A percentile compares a stretch with the other conserved stretches of the same genome.
phyloP scores from a whole-genome alignment of 2,888 invertebrate species.

The Folsomia candida region DNA sequence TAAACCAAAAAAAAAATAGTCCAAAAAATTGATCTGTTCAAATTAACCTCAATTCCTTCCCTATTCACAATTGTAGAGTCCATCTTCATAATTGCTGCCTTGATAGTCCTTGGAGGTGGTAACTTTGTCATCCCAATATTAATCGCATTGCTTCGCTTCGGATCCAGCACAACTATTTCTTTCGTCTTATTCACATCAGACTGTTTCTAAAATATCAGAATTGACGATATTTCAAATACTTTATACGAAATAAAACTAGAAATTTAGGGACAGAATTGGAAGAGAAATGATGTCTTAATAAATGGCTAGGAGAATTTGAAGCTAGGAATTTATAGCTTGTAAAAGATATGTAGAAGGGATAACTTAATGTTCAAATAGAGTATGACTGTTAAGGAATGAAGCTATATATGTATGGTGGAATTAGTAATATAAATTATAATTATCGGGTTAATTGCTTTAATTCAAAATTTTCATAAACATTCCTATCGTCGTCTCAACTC shows the following conservation, averaged over 20 bases:
- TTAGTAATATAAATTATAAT: too few species aligned
- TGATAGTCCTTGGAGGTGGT: slow-evolving; percentile 95
- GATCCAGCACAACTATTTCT: slow-evolving; percentile 89
- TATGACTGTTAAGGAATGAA: too few species aligned
- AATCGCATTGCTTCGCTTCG: slow-evolving; percentile 97
- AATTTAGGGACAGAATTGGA: background rate
- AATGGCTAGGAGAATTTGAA: too few species aligned
- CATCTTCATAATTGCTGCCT: slow-evolving; percentile 99
- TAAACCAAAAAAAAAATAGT: background rate
- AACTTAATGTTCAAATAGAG: too few species aligned
- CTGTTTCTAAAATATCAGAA: slow-evolving; percentile 65
- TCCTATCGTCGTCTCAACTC: too few species aligned
- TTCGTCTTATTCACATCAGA: slow-evolving; percentile 81
- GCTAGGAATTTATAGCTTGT: too few species aligned
- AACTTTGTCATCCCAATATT: slow-evolving; percentile 99
- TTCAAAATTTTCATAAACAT: too few species aligned
- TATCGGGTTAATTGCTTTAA: too few species aligned
- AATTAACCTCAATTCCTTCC: slow-evolving; percentile 83
- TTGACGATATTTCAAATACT: background rate
- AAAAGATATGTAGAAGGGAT: too few species aligned
- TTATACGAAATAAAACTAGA: background rate
- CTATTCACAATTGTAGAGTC: slow-evolving; percentile 96
- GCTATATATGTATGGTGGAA: too few species aligned
- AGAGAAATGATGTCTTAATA: too few species aligned
- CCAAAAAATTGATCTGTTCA: background rate